Percentiles rank a stretch among this genome's conserved stretches.
Evolutionary conservation across 1,140 invertebrate genomes (phyloP).

Genomic region (Lasioglossum albipes): DNA sequence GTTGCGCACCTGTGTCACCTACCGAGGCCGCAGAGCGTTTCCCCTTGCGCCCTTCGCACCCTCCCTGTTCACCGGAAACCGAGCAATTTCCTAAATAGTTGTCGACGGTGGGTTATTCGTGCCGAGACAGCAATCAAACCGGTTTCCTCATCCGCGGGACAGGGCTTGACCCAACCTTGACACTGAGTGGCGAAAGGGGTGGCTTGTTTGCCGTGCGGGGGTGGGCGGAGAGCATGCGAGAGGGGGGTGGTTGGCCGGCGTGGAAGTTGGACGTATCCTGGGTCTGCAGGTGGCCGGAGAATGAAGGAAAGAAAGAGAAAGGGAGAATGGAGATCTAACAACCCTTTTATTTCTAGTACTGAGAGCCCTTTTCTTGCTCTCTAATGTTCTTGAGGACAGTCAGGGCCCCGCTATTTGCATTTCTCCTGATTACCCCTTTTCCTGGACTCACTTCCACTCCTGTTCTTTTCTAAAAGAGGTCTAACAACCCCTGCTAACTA

Average conservation of each 20-base stretch:
- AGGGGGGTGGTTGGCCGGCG: slow-evolving; percentile 25
- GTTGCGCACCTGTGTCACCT: neutral
- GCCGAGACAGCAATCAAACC: slow-evolving; percentile 35
- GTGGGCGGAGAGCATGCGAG: neutral
- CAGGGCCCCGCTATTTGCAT: too few relatives aligned
- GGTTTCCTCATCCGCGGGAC: slow-evolving; percentile 26
- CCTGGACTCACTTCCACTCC: too few relatives aligned
- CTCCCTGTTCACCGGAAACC: slow-evolving; percentile 1
- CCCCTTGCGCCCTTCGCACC: too few relatives aligned
- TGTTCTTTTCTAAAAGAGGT: too few relatives aligned
- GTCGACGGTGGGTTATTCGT: slow-evolving; percentile 21
- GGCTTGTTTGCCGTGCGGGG: slow-evolving; percentile 46
- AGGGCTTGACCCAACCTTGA: slow-evolving; percentile 70
- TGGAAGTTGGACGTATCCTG: slow-evolving; percentile 52
- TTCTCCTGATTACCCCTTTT: too few relatives aligned
- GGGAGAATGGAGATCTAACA: too few relatives aligned
- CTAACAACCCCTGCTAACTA: too few relatives aligned
- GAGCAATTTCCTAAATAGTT: slow-evolving; percentile 22
- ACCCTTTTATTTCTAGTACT: too few relatives aligned
- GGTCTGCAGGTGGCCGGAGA: neutral
- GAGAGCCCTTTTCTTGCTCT: too few relatives aligned
- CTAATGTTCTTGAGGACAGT: too few relatives aligned
- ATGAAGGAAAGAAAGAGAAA: neutral
- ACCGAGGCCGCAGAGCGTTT: neutral
- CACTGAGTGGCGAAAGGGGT: slow-evolving; percentile 61